These are phyloP conservation scores for Idris sp. DNA, from an alignment of 1,140 invertebrate species.

Conservation along the genomic window DNA sequence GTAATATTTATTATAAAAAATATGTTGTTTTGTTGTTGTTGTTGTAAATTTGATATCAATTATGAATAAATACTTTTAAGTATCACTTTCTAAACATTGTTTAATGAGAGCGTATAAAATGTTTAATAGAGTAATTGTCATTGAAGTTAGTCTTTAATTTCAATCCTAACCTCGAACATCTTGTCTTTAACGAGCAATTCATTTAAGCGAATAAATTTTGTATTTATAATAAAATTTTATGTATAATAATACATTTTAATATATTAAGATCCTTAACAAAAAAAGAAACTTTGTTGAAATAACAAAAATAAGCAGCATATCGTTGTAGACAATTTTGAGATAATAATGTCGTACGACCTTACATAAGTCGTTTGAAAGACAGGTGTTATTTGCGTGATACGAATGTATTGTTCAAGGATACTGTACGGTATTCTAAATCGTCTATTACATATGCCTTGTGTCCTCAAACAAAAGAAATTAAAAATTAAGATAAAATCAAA, in stretches of 20 bases:
- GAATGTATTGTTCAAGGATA: constrained; percentile 28
- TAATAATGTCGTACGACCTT: constrained; percentile 25
- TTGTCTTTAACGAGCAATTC: not conserved
- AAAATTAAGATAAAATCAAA: no score
- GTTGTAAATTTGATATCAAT: no score
- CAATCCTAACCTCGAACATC: constrained; percentile 17
- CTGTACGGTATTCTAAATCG: constrained; percentile 10
- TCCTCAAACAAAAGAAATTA: not conserved
- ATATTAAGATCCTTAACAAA: not conserved
- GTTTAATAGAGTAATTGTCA: constrained; percentile 25
- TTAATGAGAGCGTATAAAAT: constrained; percentile 10
- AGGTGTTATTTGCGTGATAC: constrained; percentile 40
- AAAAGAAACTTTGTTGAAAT: not conserved
- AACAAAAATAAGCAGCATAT: no score
- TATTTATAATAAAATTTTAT: not conserved
- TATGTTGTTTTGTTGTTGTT: no score
- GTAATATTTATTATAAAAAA: no score
- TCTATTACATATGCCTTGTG: not conserved
- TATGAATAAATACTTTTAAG: no score
- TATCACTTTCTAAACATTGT: constrained; percentile 3
- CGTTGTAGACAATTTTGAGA: constrained; percentile 26
- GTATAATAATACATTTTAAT: no score
- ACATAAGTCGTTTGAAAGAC: constrained; percentile 31
- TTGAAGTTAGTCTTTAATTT: constrained; percentile 29
- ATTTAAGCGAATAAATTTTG: constrained; percentile 3